Evolutionary conservation across 2,113 vertebrate genomes (phyloP).

Genomic region (Oncorhynchus tshawytscha): DNA sequence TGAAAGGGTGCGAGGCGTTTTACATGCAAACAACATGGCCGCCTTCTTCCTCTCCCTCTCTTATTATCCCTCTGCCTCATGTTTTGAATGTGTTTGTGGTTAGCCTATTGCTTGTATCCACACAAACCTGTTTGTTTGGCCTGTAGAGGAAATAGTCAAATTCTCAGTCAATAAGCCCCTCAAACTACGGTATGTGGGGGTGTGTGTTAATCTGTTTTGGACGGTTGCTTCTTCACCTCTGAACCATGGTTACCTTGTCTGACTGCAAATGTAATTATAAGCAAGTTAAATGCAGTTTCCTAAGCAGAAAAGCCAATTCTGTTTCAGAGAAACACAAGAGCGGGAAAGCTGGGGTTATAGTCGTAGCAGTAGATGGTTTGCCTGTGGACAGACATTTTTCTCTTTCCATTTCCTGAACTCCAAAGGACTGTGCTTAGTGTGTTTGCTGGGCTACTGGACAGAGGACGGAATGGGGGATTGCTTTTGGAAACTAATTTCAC

Average conservation of each 20-base stretch:
- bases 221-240: not conserved
- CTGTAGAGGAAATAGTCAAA: not conserved
- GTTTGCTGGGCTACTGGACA: conserved; percentile 1
- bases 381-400: not conserved
- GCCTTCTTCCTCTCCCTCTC: not conserved
- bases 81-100: not conserved
- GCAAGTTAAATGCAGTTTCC: not conserved
- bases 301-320: not conserved
- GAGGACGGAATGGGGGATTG: not conserved
- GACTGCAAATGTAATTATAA: not conserved
- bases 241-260: not conserved
- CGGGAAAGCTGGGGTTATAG: not conserved
- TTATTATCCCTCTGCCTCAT: not conserved
- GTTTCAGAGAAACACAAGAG: not conserved
- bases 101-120: not conserved
- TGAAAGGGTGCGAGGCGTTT: not conserved
- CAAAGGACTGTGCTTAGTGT: not conserved
- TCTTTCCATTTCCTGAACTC: not conserved
- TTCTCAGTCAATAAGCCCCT: not conserved
- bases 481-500: conserved; percentile 3
- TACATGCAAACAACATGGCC: not conserved
- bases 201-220: conserved; percentile 6
- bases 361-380: not conserved
- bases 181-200: not conserved
- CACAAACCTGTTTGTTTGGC: not conserved